A percentile compares a stretch with the other conserved stretches of the same genome.
These are phyloP conservation scores for Drosophila kepulauana DNA, from an alignment of 1,140 invertebrate genomes.

Conservation along the genomic window DNA sequence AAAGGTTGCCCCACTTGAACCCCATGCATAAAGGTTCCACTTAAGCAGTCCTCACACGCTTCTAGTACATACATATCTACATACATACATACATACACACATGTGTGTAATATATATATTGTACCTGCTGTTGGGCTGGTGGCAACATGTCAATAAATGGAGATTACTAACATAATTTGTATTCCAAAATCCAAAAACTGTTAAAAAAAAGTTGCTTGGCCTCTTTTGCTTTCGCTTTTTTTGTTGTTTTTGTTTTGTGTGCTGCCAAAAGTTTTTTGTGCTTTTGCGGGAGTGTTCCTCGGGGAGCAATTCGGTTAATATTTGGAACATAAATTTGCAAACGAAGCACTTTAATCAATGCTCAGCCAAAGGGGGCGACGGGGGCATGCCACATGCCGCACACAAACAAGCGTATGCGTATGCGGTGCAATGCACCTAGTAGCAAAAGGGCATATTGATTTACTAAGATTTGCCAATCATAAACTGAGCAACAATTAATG, in stretches of 20 bases:
- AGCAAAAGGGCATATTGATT: slow-evolving; percentile 58
- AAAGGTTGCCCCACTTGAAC: slow-evolving; percentile 57
- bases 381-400: slow-evolving; percentile 22
- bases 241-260: slow-evolving; percentile 30
- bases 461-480: slow-evolving; percentile 8
- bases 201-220: slow-evolving; percentile 78
- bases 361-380: slow-evolving; percentile 42
- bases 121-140: slow-evolving; percentile 39
- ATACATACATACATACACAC: slow-evolving; percentile 43
- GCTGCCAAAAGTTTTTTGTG: slow-evolving; percentile 50
- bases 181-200: slow-evolving; percentile 82
- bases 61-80: slow-evolving; percentile 40
- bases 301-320: slow-evolving; percentile 81
- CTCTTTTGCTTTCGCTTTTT: slow-evolving; percentile 47
- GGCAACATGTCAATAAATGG: slow-evolving; percentile 76
- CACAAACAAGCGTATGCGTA: slow-evolving; percentile 9
- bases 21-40: slow-evolving; percentile 73
- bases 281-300: slow-evolving; percentile 66
- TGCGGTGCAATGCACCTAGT: slow-evolving; percentile 61
- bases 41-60: slow-evolving; percentile 37
- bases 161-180: slow-evolving; percentile 83
- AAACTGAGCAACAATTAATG: slow-evolving; percentile 5
- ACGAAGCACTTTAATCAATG: slow-evolving; percentile 81
- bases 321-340: slow-evolving; percentile 82
- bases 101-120: slow-evolving; percentile 3